Conservation (phyloP, 2,888 invertebrate species). For the Ptychoptera albimana region DNA sequence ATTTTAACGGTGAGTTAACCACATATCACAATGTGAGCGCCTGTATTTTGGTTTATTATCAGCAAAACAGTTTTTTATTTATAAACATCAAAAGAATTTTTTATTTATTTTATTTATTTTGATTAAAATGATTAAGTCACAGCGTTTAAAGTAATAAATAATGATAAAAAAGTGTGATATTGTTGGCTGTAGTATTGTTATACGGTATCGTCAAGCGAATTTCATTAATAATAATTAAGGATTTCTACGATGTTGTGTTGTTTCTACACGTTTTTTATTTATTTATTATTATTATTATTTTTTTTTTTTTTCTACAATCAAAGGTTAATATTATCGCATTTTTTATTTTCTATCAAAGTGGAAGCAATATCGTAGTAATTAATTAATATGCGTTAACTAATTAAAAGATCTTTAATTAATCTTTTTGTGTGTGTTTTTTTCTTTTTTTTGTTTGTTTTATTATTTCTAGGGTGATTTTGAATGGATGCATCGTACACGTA, state of each 20-base stretch:
- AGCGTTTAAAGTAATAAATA: neutral
- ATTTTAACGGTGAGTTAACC: constrained; percentile 46
- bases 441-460: constrained; percentile 5
- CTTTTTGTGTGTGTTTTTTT: no score
- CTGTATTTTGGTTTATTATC: no score
- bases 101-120: no score
- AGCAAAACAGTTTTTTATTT: neutral
- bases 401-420: constrained; percentile 3
- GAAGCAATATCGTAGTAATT: no score
- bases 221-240: neutral
- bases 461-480: constrained; percentile 52
- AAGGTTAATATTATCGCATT: no score
- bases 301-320: neutral
- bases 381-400: neutral
- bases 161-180: neutral
- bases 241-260: no score
- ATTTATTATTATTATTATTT: constrained; percentile 2
- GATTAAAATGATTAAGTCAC: neutral
- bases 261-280: no score
- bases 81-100: neutral
- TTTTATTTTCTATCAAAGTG: no score
- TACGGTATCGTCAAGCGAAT: neutral
- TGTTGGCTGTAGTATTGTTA: no score
- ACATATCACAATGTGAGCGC: neutral
- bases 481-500: constrained; percentile 78